Conservation (phyloP, 2,113 vertebrate genomes). For the Amia ocellicauda region DNA sequence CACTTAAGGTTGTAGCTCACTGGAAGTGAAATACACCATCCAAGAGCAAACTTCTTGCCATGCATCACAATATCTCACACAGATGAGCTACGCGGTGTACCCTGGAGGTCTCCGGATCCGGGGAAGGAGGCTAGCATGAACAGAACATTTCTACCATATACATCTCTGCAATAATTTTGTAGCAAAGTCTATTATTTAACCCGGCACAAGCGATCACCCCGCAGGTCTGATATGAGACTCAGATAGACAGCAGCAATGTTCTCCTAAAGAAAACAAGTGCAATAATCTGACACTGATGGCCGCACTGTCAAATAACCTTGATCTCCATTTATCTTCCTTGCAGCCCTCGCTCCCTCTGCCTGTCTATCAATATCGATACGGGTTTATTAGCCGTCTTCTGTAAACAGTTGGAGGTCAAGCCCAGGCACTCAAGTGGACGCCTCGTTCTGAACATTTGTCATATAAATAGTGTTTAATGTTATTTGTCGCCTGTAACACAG, state of each 20-base stretch:
- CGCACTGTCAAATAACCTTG: background rate
- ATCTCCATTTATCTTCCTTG: constrained; percentile 11
- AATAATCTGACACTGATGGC: constrained; percentile 3
- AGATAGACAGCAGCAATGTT: background rate
- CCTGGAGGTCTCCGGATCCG: background rate
- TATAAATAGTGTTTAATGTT: no score
- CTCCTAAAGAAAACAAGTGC: background rate
- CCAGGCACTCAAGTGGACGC: no score
- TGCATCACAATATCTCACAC: constrained; percentile 16
- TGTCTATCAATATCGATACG: background rate
- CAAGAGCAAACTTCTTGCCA: background rate
- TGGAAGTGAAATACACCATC: constrained; percentile 8
- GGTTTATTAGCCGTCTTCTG: no score
- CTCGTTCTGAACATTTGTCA: no score
- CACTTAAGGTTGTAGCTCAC: constrained; percentile 9
- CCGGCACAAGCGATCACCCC: background rate
- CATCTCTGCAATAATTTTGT: constrained; percentile 17
- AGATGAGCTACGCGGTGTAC: background rate
- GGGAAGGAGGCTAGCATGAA: background rate
- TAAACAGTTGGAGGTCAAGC: no score
- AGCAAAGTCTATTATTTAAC: no score
- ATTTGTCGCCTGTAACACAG: no score
- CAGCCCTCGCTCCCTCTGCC: background rate
- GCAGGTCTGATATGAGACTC: background rate
- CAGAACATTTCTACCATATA: constrained; percentile 11